These are phyloP conservation scores for Acheta domesticus DNA, from an alignment of 2,888 invertebrate genomes.

Conservation along the genomic window DNA sequence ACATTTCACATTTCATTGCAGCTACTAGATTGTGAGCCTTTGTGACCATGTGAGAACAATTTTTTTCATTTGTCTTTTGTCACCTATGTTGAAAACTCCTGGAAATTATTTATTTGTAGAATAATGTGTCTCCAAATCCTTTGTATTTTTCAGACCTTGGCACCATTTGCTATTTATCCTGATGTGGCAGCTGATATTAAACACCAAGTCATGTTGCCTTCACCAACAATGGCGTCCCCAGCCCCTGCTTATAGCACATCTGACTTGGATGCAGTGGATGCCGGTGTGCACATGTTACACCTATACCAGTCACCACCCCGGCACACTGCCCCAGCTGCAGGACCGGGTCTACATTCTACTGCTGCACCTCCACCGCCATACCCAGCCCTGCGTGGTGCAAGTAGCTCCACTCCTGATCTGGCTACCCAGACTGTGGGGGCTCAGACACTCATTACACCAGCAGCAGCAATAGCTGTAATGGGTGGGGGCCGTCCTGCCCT, in stretches of 20 bases:
- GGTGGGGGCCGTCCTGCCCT: background rate
- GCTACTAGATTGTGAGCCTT: too few species aligned
- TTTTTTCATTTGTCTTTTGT: too few species aligned
- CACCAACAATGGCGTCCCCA: constrained; percentile 26
- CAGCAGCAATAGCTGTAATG: background rate
- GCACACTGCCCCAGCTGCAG: constrained; percentile 64
- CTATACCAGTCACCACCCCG: constrained; percentile 70
- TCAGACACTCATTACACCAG: background rate
- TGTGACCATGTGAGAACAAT: too few species aligned
- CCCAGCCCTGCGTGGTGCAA: constrained; percentile 76
- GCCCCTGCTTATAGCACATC: constrained; percentile 40
- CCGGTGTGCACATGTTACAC: constrained; percentile 59
- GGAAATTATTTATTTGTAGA: too few species aligned
- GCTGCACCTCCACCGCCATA: constrained; percentile 56
- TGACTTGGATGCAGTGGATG: constrained; percentile 42
- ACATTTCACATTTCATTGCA: too few species aligned
- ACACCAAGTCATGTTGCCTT: constrained; percentile 23
- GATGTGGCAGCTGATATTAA: constrained; percentile 40
- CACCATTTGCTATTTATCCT: constrained; percentile 40
- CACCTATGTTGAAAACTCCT: too few species aligned
- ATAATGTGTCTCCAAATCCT: too few species aligned
- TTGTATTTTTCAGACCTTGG: constrained; percentile 34
- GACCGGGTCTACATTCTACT: too few species aligned
- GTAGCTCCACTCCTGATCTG: constrained; percentile 80
- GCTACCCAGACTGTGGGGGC: constrained; percentile 49